Evolutionary conservation across 2,113 vertebrate genomes (phyloP).

Genomic region (Pardalotus punctatus): DNA sequence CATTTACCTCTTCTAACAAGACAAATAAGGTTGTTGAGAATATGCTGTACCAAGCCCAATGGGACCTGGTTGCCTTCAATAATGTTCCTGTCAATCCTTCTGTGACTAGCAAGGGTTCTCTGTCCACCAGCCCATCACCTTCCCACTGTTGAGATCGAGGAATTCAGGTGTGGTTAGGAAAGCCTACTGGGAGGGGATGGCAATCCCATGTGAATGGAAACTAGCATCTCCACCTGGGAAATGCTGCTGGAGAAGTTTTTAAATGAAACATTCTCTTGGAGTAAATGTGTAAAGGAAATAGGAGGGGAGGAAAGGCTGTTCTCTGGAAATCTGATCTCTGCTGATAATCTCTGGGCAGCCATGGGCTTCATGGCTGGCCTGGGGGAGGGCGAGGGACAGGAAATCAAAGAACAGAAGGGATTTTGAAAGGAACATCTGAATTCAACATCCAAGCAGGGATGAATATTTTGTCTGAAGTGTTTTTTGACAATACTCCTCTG

Average conservation of each 20-base stretch:
- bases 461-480: not conserved
- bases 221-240: not conserved
- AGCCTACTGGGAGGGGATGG: not conserved
- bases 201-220: not conserved
- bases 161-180: not conserved
- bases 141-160: not conserved
- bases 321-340: not conserved
- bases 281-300: constrained; percentile 19
- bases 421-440: not conserved
- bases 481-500: not conserved
- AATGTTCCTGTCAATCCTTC: not conserved
- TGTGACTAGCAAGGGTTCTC: not conserved
- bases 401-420: not conserved
- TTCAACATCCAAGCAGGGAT: not conserved
- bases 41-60: not conserved
- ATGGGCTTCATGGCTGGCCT: not conserved
- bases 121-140: not conserved
- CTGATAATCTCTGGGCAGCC: not conserved
- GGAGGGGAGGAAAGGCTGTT: constrained; percentile 34
- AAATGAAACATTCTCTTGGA: not conserved
- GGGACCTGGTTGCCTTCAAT: not conserved
- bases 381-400: not conserved
- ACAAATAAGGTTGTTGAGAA: not conserved
- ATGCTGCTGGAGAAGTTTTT: not conserved
- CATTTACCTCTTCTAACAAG: not conserved